phyloP scores from a whole-genome alignment of 1,140 invertebrate genomes.

The Frieseomelitta varia region DNA sequence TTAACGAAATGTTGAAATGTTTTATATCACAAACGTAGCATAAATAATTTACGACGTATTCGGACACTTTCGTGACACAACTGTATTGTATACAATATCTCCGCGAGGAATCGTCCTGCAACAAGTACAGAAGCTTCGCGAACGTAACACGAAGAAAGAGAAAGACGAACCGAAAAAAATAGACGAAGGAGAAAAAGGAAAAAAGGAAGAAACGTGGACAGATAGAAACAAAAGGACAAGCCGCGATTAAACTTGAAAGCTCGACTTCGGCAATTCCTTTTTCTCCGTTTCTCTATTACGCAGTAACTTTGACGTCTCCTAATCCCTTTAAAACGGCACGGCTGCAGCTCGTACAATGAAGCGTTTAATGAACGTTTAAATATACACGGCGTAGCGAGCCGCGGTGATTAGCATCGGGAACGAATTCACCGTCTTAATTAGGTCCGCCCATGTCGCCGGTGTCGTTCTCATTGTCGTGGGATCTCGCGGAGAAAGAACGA shows the following conservation, averaged over 20 bases:
- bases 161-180: not conserved
- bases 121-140: conserved; percentile 9
- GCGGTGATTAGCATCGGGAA: conserved; percentile 51
- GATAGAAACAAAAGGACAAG: not conserved
- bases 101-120: not conserved
- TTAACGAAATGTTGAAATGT: too few species aligned
- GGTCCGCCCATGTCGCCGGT: conserved; percentile 24
- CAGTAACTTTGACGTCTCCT: conserved; percentile 1
- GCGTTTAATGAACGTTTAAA: conserved; percentile 40
- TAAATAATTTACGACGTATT: too few species aligned
- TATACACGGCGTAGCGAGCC: conserved; percentile 20
- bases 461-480: conserved; percentile 35
- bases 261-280: not conserved
- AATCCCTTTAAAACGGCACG: conserved; percentile 22
- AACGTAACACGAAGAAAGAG: not conserved
- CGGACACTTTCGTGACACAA: too few species aligned
- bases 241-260: not conserved
- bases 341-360: not conserved
- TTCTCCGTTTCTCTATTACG: not conserved
- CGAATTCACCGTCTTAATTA: conserved; percentile 50
- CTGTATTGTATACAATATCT: too few species aligned
- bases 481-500: conserved; percentile 30
- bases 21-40: too few species aligned
- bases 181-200: not conserved
- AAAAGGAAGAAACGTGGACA: not conserved